Percentiles rank a stretch among this genome's conserved stretches.
Conservation (phyloP, 2,888 invertebrate genomes). For the Lordiphosa fenestrarum region DNA sequence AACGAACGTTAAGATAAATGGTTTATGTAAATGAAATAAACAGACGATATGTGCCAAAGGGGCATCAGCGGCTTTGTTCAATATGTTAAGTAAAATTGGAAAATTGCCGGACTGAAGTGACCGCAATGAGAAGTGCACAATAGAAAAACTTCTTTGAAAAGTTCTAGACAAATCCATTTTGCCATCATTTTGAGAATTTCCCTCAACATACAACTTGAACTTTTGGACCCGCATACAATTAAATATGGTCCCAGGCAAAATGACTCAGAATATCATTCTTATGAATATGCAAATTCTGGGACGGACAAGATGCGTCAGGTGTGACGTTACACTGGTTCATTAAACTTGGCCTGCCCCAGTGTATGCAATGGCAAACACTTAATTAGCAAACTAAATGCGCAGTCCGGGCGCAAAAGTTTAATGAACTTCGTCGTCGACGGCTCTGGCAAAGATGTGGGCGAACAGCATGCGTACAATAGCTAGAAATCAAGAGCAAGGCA, state of each 20-base stretch:
- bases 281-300: slow-evolving; percentile 58
- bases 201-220: too few species aligned
- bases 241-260: slow-evolving; percentile 6
- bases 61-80: not conserved
- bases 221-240: too few species aligned
- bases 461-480: slow-evolving; percentile 20
- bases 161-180: too few species aligned
- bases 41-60: not conserved
- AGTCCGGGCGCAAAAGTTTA: slow-evolving; percentile 32
- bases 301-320: slow-evolving; percentile 42
- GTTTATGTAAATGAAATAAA: slow-evolving; percentile 13
- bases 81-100: too few species aligned
- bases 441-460: slow-evolving; percentile 8
- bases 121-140: too few species aligned
- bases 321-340: slow-evolving; percentile 56
- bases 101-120: not conserved
- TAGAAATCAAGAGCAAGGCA: slow-evolving; percentile 45
- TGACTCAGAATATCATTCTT: slow-evolving; percentile 21
- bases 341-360: slow-evolving; percentile 45
- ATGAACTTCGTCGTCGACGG: slow-evolving; percentile 23
- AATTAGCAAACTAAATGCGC: slow-evolving; percentile 48
- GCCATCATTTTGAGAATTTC: too few species aligned
- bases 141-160: too few species aligned
- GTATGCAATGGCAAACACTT: slow-evolving; percentile 50
- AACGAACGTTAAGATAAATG: slow-evolving; percentile 3